Base-by-base conservation (phyloP, 2,113 vertebrate species). In the Prionailurus bengalensis region DNA sequence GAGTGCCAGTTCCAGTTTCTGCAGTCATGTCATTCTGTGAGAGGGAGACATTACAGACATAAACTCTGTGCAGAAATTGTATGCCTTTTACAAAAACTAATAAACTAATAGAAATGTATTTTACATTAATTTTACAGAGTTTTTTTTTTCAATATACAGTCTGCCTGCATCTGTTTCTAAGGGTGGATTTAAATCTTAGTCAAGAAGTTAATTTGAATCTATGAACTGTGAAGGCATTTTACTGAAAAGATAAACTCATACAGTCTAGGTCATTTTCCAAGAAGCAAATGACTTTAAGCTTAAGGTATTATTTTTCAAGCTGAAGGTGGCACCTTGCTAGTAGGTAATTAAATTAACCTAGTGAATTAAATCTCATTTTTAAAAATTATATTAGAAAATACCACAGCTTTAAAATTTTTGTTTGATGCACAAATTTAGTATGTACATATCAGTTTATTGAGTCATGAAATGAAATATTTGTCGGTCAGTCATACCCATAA, bases 381-480 rank as follows among this genome's bases (percentile, higher is more conserved):
- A 90, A 93, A 91, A 92, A 45, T 76, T 90, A 74, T 25, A 48
- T 94, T 83, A 80, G 19, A 76, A 88, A 95, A 78, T 70, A 36
- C 3, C 19, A 48, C 25, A 48, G 23, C 17, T 97, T 71, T 87
- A 27, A 55, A 15, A 36, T 82, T 78, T 39, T 27, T 31, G 36
- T 78, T 51, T 27, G 31, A 39, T 45, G 21, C 3, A 36, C 14
- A 83, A 66, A 7, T 42, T n/a, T 13, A 71, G 7, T 66, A 55
- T 86, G 31, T 74, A 55, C 15, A 51, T 83, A 48, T 31, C 48
- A 48, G 42, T 27, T 31, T 70, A 42, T 23, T 45, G 19, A 66
- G 27, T 29, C 25, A 42, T 82, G 58, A 78, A 83, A 16, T 86
- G 31, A 66, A 76, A 85, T 58, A 27, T 9, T 48, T 90, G 5